These are phyloP conservation scores for Cerastis leucographa DNA, from an alignment of 2,888 invertebrate species.

Conservation along the genomic window DNA sequence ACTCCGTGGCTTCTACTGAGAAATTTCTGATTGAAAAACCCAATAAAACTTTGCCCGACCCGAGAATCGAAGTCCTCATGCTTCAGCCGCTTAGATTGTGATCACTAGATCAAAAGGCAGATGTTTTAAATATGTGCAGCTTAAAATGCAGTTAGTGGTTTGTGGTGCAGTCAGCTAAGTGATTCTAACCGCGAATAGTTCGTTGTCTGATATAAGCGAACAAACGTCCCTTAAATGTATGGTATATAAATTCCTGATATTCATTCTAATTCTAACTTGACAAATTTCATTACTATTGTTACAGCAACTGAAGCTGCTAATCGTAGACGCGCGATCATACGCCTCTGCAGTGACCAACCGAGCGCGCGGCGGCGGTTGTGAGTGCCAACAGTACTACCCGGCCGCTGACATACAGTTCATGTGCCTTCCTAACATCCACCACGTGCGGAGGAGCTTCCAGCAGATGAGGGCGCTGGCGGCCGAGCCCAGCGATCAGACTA, in stretches of 20 bases:
- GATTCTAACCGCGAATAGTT: background rate
- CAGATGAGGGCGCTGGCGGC: conserved; percentile 95
- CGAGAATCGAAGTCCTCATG: no score
- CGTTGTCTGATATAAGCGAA: background rate
- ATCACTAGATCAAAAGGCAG: no score
- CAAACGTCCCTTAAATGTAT: background rate
- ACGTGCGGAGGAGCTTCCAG: conserved; percentile 97
- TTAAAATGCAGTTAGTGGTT: background rate
- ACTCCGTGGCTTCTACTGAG: no score
- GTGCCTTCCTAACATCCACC: conserved; percentile 99
- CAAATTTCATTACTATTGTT: conserved; percentile 73
- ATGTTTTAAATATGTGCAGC: background rate
- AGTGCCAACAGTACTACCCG: conserved; percentile 98
- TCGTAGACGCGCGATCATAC: conserved; percentile 98
- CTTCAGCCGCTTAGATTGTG: no score
- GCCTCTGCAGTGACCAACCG: conserved; percentile 99
- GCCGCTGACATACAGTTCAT: conserved; percentile 99
- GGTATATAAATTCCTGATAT: no score
- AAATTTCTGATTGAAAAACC: no score
- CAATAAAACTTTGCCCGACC: no score
- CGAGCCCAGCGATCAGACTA: conserved; percentile 94
- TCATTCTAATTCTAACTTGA: background rate
- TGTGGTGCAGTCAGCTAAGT: background rate
- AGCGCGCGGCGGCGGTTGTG: conserved; percentile 99
- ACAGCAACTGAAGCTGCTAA: conserved; percentile 93